phyloP scores from a whole-genome alignment of 2,888 invertebrate genomes.

The Erpobdella octoculata region DNA sequence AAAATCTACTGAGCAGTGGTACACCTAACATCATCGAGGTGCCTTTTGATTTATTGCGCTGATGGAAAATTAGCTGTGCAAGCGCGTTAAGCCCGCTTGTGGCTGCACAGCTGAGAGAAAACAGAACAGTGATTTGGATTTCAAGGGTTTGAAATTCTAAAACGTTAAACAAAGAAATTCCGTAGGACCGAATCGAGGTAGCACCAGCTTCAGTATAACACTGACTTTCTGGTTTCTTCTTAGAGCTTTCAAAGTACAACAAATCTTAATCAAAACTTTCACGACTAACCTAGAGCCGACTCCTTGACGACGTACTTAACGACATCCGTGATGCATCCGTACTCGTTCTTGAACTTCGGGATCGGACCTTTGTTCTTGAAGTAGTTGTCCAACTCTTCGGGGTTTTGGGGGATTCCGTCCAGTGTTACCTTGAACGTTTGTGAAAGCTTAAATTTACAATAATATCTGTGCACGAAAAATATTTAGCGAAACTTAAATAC shows the following conservation, averaged over 20 bases:
- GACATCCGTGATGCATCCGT: constrained; percentile 53
- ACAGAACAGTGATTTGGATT: background rate
- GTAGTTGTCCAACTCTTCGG: constrained; percentile 52
- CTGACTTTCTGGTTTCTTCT: background rate
- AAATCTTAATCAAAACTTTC: background rate
- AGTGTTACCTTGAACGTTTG: constrained; percentile 52
- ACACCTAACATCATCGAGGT: too few species aligned
- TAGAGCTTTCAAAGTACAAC: background rate
- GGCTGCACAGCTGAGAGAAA: too few species aligned
- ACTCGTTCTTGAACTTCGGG: constrained; percentile 52
- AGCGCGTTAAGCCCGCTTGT: too few species aligned
- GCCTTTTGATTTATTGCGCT: background rate
- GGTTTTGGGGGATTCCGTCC: constrained; percentile 51
- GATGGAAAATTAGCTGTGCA: background rate
- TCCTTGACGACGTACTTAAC: constrained; percentile 48
- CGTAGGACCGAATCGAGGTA: too few species aligned
- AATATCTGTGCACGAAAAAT: background rate
- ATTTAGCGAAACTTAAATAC: background rate
- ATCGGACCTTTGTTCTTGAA: constrained; percentile 52
- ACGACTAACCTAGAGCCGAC: constrained; percentile 45
- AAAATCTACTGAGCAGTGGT: too few species aligned
- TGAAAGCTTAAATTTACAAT: constrained; percentile 2
- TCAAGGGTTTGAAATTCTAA: background rate
- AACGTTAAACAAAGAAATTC: too few species aligned
- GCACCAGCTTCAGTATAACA: background rate